Conservation (phyloP, 2,113 vertebrate species). For the Trogon melanurus region DNA sequence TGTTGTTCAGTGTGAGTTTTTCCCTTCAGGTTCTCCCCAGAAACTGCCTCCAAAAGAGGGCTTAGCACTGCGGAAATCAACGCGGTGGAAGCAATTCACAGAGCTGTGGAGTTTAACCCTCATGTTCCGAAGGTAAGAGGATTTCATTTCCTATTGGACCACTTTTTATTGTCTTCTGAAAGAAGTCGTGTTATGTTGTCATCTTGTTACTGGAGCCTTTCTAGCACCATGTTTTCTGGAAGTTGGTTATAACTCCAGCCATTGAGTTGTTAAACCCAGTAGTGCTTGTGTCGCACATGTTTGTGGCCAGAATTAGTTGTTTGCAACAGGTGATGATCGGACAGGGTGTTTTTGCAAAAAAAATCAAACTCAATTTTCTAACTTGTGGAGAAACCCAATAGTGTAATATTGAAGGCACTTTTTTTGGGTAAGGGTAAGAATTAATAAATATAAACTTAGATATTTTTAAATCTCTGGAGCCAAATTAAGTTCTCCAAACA, state of each 20-base stretch:
- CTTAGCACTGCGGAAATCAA: conserved; percentile 98
- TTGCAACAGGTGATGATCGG: background rate
- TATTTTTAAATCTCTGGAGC: background rate
- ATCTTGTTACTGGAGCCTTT: background rate
- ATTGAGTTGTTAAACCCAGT: background rate
- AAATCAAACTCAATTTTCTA: background rate
- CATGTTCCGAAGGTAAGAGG: conserved; percentile 96
- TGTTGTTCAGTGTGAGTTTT: conserved; percentile 9
- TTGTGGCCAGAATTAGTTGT: background rate
- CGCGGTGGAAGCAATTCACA: conserved; percentile 98
- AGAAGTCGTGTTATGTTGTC: background rate
- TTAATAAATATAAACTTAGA: background rate
- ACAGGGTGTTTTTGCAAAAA: background rate
- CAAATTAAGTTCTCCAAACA: background rate
- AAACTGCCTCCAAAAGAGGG: conserved; percentile 95
- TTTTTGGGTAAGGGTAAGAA: background rate
- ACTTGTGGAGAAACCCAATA: background rate
- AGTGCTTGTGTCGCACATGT: background rate
- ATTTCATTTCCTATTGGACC: background rate
- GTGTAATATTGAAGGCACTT: background rate
- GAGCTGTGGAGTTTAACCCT: conserved; percentile 99
- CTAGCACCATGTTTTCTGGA: background rate
- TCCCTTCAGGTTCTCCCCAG: conserved; percentile 91
- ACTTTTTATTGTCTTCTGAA: background rate
- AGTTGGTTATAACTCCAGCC: background rate